These are phyloP conservation scores for Okamejei kenojei DNA, from an alignment of 2,797 vertebrate species.

Conservation along the genomic window DNA sequence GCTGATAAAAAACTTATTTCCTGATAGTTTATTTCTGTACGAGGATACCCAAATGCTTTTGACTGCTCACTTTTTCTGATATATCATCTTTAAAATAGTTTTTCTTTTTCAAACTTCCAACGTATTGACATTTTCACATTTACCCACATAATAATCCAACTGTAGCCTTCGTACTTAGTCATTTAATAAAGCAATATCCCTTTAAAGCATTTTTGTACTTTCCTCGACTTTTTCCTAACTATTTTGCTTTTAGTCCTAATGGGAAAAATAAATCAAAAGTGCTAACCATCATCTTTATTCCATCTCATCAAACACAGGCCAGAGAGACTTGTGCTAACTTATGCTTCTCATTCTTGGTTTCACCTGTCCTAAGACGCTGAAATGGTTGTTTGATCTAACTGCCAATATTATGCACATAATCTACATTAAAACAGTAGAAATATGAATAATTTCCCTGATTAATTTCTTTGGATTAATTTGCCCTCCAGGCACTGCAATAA, in stretches of 20 bases:
- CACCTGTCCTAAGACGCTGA: neutral
- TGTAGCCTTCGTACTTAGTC: too few relatives aligned
- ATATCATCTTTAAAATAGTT: too few relatives aligned
- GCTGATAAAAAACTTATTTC: too few relatives aligned
- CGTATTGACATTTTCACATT: too few relatives aligned
- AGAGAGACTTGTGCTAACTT: neutral
- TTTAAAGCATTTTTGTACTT: neutral
- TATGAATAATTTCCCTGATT: neutral
- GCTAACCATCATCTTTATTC: neutral
- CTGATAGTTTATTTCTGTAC: too few relatives aligned
- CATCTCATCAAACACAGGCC: too few relatives aligned
- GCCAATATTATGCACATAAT: neutral
- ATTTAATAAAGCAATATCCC: too few relatives aligned
- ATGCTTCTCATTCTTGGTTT: neutral
- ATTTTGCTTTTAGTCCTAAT: neutral
- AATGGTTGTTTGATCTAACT: neutral
- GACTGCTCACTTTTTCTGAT: too few relatives aligned
- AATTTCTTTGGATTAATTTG: neutral
- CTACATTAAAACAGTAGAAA: neutral
- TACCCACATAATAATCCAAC: too few relatives aligned
- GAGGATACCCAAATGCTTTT: too few relatives aligned
- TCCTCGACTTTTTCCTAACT: neutral
- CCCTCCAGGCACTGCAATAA: neutral
- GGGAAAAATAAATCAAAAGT: neutral
- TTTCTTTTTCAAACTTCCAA: too few relatives aligned